Base-by-base conservation (phyloP, 2,797 vertebrate genomes). In the Sebastes miniatus region DNA sequence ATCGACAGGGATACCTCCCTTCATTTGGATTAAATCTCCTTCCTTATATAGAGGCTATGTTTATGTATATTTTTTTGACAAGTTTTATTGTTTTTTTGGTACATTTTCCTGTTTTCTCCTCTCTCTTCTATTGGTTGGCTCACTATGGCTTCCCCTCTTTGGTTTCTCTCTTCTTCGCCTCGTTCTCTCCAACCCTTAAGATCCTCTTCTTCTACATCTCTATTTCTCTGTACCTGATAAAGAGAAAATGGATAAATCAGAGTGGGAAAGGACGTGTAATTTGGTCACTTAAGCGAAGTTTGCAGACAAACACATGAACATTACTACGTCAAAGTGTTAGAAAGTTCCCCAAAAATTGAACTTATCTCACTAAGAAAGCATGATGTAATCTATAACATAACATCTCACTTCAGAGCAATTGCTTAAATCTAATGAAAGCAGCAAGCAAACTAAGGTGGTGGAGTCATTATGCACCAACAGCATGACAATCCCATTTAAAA, bases 41-140 rank as follows among this genome's bases (percentile, higher is more conserved):
- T 91, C 73, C 78, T 73, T 91, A 92, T 83, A 88, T 88, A 87
- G 86, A 92, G 79, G 87, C 79, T 88, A 84, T 94, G 90, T 93
- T 93, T 92, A 78, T 91, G 73, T 76, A 65, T 29, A 70, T 85
- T 87, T 91, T 89, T 92, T 88, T 87, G 34, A 86, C 24, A 84
- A 29, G 69, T 90, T 93, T 93, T 93, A 78, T 92, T 87, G 59
- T 22, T 87, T 93, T 93, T 94, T 91, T 85, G 80, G 6, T 65
- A 80, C 6, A 34, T 93, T 93, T 94, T 86, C 66, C 72, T 67
- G 73, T 93, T 92, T 93, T 92, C 76, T 91, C 83, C 81, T 90
- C 88, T 94, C 87, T 89, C 86, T 87, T 92, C 87, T 88, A 80
- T 75, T 82, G 89, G 91, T 93, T 92, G 90, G 88, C 86, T 93